Evolutionary conservation across 1,140 invertebrate species (phyloP), one percentile per base, ranked within the genome.

Genomic region (Apis florea): DNA sequence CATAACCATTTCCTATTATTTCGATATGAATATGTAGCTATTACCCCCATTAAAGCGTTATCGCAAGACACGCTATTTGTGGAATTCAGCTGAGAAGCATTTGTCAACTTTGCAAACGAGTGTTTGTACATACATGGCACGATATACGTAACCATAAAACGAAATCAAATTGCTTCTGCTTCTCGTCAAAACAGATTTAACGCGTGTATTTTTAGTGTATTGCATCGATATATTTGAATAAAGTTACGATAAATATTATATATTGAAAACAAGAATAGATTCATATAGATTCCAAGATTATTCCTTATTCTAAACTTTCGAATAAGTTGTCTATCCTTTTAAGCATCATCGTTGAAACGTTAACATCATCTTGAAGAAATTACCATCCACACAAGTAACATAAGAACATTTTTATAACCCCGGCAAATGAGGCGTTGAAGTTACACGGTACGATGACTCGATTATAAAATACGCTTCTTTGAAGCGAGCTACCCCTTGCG

Each of bases 401-500:
- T 80, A 80, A 74, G 78, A 74, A 74, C 19, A 74, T 61, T 76
- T 82, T 86, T 86, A 79, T 83, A 85, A 68, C 19, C 72, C 5
- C 40, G 71, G 63, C 73, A 85, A 85, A 85, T 86, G 85, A 86
- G 64, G 74, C 80, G 85, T 85, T 61, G 63, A 61, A 78, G 78
- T 86, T 86, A 78, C 49, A 67, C 64, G 69, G 77, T 67, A 71
- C 70, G 56, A 49, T 54, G 59, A 26, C 59, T 67, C 75, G 85
- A 86, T 87, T 84, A 86, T 86, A 87, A 87, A 86, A 81, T 78
- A 76, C 69, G 61, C 72, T 56, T 69, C 82, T 87, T 86, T 87
- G 82, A 83, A 78, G 68, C 74, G n/a, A 61, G 31, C 66, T 59
- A 58, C 58, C 75, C 58, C 56, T n/a, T 9, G 58, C 51, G 79